Conservation (phyloP, 2,797 vertebrate genomes). For the Xenopus petersii region DNA sequence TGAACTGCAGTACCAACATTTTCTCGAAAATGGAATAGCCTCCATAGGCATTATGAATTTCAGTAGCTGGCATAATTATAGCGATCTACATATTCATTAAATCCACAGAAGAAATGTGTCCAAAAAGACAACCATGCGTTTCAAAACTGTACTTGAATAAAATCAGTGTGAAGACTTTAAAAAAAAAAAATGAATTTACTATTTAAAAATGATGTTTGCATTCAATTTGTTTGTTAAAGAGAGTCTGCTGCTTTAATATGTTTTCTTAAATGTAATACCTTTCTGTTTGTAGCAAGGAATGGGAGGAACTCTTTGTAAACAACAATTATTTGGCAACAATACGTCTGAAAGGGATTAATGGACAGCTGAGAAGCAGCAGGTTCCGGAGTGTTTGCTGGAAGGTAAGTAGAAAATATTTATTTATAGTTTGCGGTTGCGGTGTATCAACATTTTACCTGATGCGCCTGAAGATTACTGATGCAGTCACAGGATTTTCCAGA, state of each 20-base stretch:
- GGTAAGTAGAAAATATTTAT: conserved; percentile 84
- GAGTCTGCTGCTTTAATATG: conserved; percentile 57
- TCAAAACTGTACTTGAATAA: conserved; percentile 68
- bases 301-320: conserved; percentile 99
- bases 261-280: conserved; percentile 61
- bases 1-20: conserved; percentile 71
- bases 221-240: conserved; percentile 14
- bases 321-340: conserved; percentile 98
- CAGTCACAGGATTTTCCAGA: conserved; percentile 63
- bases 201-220: conserved; percentile 61
- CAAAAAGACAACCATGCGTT: conserved; percentile 76
- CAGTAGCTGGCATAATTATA: conserved; percentile 79
- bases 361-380: conserved; percentile 90
- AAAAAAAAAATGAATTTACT: conserved; percentile 38
- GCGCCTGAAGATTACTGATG: conserved; percentile 65
- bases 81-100: conserved; percentile 82
- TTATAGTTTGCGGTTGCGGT: conserved; percentile 74
- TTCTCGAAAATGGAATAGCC: conserved; percentile 74
- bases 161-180: conserved; percentile 35
- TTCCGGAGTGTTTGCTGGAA: conserved; percentile 90
- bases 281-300: conserved; percentile 83
- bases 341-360: conserved; percentile 97
- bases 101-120: conserved; percentile 73
- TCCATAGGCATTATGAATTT: conserved; percentile 77
- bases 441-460: conserved; percentile 71